Evolutionary conservation across 2,888 invertebrate genomes (phyloP), one percentile per base, ranked within the genome.

Genomic region (Ariolimax columbianus): DNA sequence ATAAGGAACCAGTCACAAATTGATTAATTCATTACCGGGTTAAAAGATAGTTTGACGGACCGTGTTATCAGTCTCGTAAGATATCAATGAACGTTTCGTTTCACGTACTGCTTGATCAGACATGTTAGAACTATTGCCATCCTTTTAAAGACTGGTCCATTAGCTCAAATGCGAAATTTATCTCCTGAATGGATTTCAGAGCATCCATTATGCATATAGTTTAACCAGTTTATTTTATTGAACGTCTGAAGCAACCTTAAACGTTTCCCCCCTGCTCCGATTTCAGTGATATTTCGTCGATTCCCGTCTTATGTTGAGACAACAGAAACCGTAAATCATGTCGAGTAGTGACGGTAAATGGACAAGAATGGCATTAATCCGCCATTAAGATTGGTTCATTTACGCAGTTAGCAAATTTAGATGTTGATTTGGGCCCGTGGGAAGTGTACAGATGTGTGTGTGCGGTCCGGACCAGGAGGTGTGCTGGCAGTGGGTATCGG

Each of bases 301-400:
- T 19, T 38, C 3, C n/a, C 3, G 38, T 59, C 59, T 78, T 78
- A 78, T 40, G 23, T n/a, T 63, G 51, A 78, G 78, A 63, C 78
- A 59, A 47, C 59, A 63, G 63, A 59, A 40, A 78, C 38, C 38
- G n/a, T 59, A 78, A 59, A 78, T 78, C 78, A n/a, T 30, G 63
- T 17, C 1, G 33, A 0, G 9, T 59, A 78, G 78, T 78, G 78
- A 63, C 40, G n/a, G 78, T 78, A 63, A 78, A 78, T 78, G 38
- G 78, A 23, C 78, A 63, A 38, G 59, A 78, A 63, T 36, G 63
- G 47, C 63, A 78, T 78, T 78, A 78, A 78, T 63, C 78, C 59
- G 63, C 78, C 38, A 40, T 78, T 63, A 63, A 51, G 26, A n/a
- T 63, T 55, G 63, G 30, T 38, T 19, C 40, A 26, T 63, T 38